Percentiles rank a stretch among this genome's conserved stretches.
phyloP scores from a whole-genome alignment of 2,888 invertebrate species.

The Apantesis nais region DNA sequence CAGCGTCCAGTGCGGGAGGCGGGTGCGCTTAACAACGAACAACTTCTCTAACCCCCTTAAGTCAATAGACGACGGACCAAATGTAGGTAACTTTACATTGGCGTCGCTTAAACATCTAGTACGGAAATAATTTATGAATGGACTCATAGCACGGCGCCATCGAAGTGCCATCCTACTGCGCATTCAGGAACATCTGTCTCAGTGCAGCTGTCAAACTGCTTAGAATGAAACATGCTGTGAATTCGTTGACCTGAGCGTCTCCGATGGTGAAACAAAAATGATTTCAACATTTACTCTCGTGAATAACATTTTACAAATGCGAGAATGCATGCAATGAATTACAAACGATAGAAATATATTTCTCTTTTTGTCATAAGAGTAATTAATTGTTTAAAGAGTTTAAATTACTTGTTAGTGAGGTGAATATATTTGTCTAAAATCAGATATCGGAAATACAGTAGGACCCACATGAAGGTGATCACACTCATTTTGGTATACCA shows the following conservation, averaged over 20 bases:
- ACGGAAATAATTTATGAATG: background rate
- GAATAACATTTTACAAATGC: too few relatives aligned
- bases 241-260: background rate
- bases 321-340: too few relatives aligned
- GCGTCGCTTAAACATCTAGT: background rate
- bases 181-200: background rate
- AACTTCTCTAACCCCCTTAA: background rate
- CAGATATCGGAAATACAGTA: too few relatives aligned
- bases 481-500: too few relatives aligned
- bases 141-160: background rate
- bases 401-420: too few relatives aligned
- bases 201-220: background rate
- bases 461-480: too few relatives aligned
- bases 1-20: background rate
- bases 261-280: background rate
- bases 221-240: background rate
- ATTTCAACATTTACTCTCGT: background rate
- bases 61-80: background rate
- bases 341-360: too few relatives aligned
- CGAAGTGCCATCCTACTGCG: background rate
- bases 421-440: too few relatives aligned
- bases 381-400: too few relatives aligned
- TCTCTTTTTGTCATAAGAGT: too few relatives aligned
- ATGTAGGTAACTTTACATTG: background rate
- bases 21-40: background rate